Evolutionary conservation across 2,797 vertebrate genomes (phyloP).

Genomic region (Esox lucius): DNA sequence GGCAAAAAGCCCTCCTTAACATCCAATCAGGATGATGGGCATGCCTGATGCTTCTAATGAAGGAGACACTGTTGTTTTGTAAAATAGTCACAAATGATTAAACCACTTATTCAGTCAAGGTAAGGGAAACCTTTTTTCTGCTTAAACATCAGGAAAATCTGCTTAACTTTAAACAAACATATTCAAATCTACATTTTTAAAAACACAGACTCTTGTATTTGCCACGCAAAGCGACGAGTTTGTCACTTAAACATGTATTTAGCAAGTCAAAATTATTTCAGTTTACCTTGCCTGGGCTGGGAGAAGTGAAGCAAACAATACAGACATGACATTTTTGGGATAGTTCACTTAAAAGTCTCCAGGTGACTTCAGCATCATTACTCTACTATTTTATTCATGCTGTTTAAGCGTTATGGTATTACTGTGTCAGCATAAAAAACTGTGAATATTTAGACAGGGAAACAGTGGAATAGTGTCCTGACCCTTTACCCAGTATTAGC

Average conservation of each 20-base stretch:
- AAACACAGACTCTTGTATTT: slow-evolving; percentile 70
- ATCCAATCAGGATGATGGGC: slow-evolving; percentile 62
- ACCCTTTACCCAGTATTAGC: slow-evolving; percentile 90
- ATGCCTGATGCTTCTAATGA: slow-evolving; percentile 58
- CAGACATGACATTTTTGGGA: slow-evolving; percentile 62
- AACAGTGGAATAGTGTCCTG: slow-evolving; percentile 67
- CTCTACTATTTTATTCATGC: slow-evolving; percentile 77
- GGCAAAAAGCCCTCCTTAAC: slow-evolving; percentile 70
- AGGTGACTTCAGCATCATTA: slow-evolving; percentile 68
- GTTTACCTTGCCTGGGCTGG: slow-evolving; percentile 50
- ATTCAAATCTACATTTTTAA: slow-evolving; percentile 60
- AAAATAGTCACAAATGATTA: too few species aligned
- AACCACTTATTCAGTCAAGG: too few species aligned
- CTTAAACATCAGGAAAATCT: too few species aligned
- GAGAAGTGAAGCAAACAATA: slow-evolving; percentile 36
- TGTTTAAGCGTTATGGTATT: slow-evolving; percentile 83
- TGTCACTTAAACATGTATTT: slow-evolving; percentile 68
- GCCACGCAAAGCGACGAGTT: slow-evolving; percentile 72
- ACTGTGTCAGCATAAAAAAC: slow-evolving; percentile 77
- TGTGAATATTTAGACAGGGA: slow-evolving; percentile 61
- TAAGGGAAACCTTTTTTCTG: too few species aligned
- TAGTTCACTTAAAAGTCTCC: slow-evolving; percentile 74
- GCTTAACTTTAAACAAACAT: too few species aligned
- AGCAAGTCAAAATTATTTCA: slow-evolving; percentile 66
- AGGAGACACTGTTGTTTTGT: slow-evolving; percentile 13